phyloP scores from a whole-genome alignment of 2,888 invertebrate species.

The Athalia cordata region DNA sequence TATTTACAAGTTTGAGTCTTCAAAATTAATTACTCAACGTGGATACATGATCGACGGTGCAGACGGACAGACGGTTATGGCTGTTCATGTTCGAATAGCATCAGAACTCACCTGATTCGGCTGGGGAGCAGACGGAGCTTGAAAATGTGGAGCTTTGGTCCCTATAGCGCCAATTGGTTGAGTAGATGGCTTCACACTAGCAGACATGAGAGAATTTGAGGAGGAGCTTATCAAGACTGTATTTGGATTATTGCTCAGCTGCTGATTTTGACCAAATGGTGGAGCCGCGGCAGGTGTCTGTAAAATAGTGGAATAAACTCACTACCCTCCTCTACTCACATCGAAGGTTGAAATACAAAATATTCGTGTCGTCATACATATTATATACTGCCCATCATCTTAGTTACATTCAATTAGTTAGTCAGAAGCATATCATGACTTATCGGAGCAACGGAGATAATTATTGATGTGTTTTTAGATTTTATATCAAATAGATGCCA shows the following conservation, averaged over 20 bases:
- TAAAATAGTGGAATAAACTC: slow-evolving; percentile 11
- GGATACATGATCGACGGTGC: neutral
- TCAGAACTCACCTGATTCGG: slow-evolving; percentile 71
- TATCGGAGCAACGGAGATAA: too few species aligned
- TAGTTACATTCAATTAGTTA: slow-evolving; percentile 21
- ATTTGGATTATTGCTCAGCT: slow-evolving; percentile 87
- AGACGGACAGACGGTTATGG: neutral
- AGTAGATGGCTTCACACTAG: slow-evolving; percentile 87
- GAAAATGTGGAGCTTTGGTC: slow-evolving; percentile 77
- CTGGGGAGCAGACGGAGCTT: slow-evolving; percentile 76
- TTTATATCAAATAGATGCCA: neutral
- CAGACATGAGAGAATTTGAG: slow-evolving; percentile 92
- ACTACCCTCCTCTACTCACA: neutral
- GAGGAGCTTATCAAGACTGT: slow-evolving; percentile 92
- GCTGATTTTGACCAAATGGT: slow-evolving; percentile 87
- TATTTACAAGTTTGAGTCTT: neutral
- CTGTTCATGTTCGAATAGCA: neutral
- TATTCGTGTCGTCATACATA: neutral
- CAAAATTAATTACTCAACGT: neutral
- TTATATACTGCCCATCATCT: neutral
- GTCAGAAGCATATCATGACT: neutral
- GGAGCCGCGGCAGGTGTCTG: slow-evolving; percentile 75
- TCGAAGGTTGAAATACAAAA: neutral
- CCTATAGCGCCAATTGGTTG: slow-evolving; percentile 91
- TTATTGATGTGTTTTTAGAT: too few species aligned